These are phyloP conservation scores for Drosophila mayri DNA, from an alignment of 1,140 invertebrate genomes.

Conservation along the genomic window DNA sequence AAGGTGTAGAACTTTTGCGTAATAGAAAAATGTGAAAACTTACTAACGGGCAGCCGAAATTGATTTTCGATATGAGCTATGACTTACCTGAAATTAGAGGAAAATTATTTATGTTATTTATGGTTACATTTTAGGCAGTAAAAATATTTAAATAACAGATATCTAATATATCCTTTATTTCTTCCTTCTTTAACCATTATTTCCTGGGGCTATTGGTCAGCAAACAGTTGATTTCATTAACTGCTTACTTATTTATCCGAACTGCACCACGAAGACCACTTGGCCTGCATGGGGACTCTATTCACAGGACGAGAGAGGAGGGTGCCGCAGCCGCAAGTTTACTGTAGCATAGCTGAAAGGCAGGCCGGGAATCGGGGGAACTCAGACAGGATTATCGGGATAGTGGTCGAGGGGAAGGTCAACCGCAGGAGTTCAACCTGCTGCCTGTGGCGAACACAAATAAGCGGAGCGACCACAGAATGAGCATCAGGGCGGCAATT, in stretches of 20 bases:
- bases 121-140: too few relatives aligned
- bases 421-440: slow-evolving; percentile 41
- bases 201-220: not conserved
- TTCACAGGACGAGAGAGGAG: not conserved
- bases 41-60: slow-evolving; percentile 47
- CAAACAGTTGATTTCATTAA: slow-evolving; percentile 40
- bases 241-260: slow-evolving; percentile 32
- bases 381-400: slow-evolving; percentile 24
- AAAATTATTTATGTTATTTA: not conserved
- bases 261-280: slow-evolving; percentile 22
- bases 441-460: slow-evolving; percentile 53
- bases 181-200: too few relatives aligned
- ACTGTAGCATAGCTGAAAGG: slow-evolving; percentile 33
- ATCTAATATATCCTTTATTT: not conserved
- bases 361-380: not conserved
- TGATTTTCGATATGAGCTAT: not conserved
- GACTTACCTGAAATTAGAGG: slow-evolving; percentile 62
- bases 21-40: slow-evolving; percentile 39
- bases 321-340: slow-evolving; percentile 40
- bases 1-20: slow-evolving; percentile 4
- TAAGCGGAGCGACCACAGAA: slow-evolving; percentile 66
- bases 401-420: slow-evolving; percentile 9
- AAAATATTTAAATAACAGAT: not conserved
- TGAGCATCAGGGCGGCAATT: slow-evolving; percentile 61
- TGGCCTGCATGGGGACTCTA: slow-evolving; percentile 13